Base-by-base conservation (phyloP, 1,140 invertebrate species). In the Papilio glaucus region DNA sequence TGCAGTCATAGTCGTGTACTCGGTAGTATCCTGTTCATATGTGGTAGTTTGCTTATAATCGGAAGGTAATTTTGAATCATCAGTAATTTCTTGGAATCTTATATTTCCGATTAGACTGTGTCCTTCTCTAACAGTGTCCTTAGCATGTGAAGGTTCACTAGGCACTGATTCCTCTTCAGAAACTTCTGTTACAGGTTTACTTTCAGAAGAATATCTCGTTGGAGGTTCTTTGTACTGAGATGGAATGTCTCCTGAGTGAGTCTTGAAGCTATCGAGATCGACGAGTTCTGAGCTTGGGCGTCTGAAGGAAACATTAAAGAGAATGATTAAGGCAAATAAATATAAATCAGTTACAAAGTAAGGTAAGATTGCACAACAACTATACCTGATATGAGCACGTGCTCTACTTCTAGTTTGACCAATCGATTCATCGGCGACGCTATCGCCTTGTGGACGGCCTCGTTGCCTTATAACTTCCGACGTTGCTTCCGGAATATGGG, bases 201-300 rank as follows among this genome's bases (percentile, higher is more conserved):
- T 87, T 79, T 93, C 89, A 29, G 87, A 85, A 12, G 88, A 90
- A 78, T 91, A 92, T 75, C 88, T 86, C 4, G 80, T 82, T 26
- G 90, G 89, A 49, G 79, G 85, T 77, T 92, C 91, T 79, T 92
- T 93, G 75, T 93, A 91, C 60, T 91, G 91, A 18, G 86, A 84
- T 4, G 91, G 90, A 39, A 90, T 90, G 65, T 93, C 93, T 68
- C 92, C 91, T 13, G 92, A 95, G 77, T 97, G 95, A 0, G 96
- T 97, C 73, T 96, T 96, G 87, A 97, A 97, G 71, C 95, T 96
- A 69, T 95, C 96, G 74, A 96, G 96, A 85, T 97, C 96, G 0
- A 97, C 96, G 13, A 97, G 88, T 81, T 97, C 96, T 49, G 97
- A 91, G 78, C 95, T 96, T 18, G 96, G 96, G 72, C 96, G 93